Evolutionary conservation across 2,888 invertebrate genomes (phyloP).

Genomic region (Philaethria dido): DNA sequence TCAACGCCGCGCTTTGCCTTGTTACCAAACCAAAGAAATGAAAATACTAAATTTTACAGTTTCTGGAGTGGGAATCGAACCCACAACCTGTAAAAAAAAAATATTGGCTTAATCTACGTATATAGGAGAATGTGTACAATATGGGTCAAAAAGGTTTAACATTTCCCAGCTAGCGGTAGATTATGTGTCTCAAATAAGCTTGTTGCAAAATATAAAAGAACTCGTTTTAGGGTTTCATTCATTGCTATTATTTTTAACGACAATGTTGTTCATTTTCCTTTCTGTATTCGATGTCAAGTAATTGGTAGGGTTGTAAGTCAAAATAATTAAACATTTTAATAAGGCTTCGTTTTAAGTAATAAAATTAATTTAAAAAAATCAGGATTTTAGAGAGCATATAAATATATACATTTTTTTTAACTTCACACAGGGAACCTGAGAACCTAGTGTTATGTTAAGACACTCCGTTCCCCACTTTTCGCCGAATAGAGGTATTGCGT

Average conservation of each 20-base stretch:
- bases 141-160: constrained; percentile 38
- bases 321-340: background rate
- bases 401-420: too few relatives aligned
- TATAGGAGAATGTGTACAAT: constrained; percentile 5
- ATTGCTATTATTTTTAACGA: constrained; percentile 20
- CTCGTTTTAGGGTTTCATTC: constrained; percentile 21
- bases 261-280: background rate
- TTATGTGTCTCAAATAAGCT: constrained; percentile 38
- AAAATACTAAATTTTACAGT: too few relatives aligned
- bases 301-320: background rate
- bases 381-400: too few relatives aligned
- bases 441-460: too few relatives aligned
- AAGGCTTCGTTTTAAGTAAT: background rate
- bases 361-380: too few relatives aligned
- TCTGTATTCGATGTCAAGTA: background rate
- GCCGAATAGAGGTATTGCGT: too few relatives aligned
- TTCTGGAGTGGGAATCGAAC: too few relatives aligned
- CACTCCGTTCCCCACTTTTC: too few relatives aligned
- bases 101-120: background rate
- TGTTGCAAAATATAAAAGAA: constrained; percentile 36
- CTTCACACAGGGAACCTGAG: too few relatives aligned
- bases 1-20: too few relatives aligned
- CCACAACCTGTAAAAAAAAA: background rate
- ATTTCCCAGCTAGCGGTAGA: constrained; percentile 29
- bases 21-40: too few relatives aligned